These are phyloP conservation scores for Melinopterus prodromus DNA, from an alignment of 2,888 invertebrate genomes.

Conservation along the genomic window DNA sequence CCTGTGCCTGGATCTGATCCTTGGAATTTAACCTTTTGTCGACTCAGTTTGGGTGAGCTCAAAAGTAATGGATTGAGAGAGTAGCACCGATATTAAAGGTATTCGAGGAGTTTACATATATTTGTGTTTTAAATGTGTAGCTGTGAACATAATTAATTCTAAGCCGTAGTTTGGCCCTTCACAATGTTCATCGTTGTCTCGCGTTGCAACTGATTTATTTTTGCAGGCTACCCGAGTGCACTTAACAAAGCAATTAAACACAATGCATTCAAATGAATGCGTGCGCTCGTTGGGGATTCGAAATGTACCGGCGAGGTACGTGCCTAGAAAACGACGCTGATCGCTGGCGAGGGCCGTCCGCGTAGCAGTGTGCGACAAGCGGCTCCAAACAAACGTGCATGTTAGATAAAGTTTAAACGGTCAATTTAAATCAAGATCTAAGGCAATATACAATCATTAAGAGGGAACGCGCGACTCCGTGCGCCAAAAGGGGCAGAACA, in stretches of 20 bases:
- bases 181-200: too few species aligned
- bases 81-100: too few species aligned
- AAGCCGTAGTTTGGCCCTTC: too few species aligned
- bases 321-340: constrained; percentile 41
- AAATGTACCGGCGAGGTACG: constrained; percentile 35
- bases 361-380: constrained; percentile 17
- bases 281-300: not conserved
- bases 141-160: too few species aligned
- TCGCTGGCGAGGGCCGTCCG: not conserved
- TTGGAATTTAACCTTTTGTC: too few species aligned
- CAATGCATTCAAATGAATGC: constrained; percentile 46
- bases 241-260: constrained; percentile 43
- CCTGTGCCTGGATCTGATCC: too few species aligned
- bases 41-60: too few species aligned
- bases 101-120: too few species aligned
- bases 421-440: constrained; percentile 53
- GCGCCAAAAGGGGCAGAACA: constrained; percentile 24
- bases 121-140: too few species aligned
- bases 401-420: constrained; percentile 50
- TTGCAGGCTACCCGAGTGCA: not conserved
- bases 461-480: constrained; percentile 21
- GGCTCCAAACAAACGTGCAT: constrained; percentile 45
- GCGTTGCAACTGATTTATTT: not conserved
- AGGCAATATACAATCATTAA: constrained; percentile 55
- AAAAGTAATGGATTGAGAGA: too few species aligned